Evolutionary conservation across 2,113 vertebrate genomes (phyloP).

Genomic region (Petroica traversi): DNA sequence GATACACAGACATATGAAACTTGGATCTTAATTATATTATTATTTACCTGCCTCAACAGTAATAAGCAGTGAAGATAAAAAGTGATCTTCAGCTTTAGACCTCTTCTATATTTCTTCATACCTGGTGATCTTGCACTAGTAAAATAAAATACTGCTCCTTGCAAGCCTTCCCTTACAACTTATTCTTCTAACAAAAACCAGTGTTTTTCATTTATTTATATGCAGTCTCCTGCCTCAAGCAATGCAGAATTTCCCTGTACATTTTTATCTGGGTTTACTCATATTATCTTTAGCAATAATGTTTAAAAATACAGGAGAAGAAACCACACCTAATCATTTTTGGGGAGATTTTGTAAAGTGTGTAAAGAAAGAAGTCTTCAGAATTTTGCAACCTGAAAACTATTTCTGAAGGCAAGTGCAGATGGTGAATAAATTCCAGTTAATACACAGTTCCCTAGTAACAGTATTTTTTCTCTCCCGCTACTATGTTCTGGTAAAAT

Average conservation of each 20-base stretch:
- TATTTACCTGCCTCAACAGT: neutral
- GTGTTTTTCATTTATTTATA: neutral
- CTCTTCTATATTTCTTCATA: neutral
- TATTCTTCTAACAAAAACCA: neutral
- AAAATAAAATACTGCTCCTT: neutral
- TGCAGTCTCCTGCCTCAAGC: neutral
- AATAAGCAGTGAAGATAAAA: neutral
- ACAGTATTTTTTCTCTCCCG: neutral
- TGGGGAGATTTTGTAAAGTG: neutral
- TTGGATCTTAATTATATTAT: neutral
- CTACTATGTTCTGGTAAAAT: neutral
- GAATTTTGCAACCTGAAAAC: neutral
- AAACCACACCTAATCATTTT: neutral
- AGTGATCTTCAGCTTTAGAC: neutral
- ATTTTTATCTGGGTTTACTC: neutral
- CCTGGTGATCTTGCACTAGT: neutral
- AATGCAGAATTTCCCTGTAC: neutral
- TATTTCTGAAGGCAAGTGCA: neutral
- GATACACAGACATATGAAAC: neutral
- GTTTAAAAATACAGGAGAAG: neutral
- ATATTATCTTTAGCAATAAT: neutral
- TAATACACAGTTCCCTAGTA: neutral
- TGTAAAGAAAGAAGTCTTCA: neutral
- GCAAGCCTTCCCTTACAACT: neutral
- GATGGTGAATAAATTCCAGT: neutral